Percentiles rank a stretch among this genome's conserved stretches.
phyloP scores from a whole-genome alignment of 2,113 vertebrate genomes.

The Larimichthys crocea region DNA sequence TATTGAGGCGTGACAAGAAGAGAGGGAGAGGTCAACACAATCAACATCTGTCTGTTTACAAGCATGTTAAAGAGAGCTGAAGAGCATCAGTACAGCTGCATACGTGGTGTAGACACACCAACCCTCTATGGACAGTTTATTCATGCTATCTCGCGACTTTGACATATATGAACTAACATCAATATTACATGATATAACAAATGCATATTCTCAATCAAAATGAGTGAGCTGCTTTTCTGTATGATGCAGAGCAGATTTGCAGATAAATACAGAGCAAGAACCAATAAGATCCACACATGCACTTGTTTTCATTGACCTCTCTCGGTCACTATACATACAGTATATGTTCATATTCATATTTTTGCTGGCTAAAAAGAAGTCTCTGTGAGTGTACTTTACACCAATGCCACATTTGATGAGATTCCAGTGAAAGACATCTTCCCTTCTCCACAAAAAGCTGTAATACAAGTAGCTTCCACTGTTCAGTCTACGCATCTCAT shows the following conservation, averaged over 20 bases:
- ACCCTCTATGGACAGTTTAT: neutral
- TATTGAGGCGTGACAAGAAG: neutral
- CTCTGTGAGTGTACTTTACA: too few relatives aligned
- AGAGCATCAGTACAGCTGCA: neutral
- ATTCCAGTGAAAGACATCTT: neutral
- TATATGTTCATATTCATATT: neutral
- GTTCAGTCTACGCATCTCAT: neutral
- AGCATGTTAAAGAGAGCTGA: neutral
- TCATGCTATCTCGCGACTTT: neutral
- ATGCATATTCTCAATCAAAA: too few relatives aligned
- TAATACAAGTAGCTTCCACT: neutral
- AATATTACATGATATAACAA: neutral
- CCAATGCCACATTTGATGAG: neutral
- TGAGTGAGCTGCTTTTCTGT: too few relatives aligned
- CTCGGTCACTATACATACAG: too few relatives aligned
- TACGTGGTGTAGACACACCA: neutral
- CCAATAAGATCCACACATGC: neutral
- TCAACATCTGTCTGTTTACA: neutral
- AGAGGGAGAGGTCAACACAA: neutral
- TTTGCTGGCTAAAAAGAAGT: too few relatives aligned
- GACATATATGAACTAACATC: neutral
- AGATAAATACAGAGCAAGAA: too few relatives aligned
- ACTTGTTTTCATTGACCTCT: neutral
- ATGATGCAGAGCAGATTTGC: too few relatives aligned
- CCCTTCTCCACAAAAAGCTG: neutral